Percentiles rank a stretch among this genome's conserved stretches.
phyloP scores from a whole-genome alignment of 2,888 invertebrate genomes.

The Amblyjoppa proteus region DNA sequence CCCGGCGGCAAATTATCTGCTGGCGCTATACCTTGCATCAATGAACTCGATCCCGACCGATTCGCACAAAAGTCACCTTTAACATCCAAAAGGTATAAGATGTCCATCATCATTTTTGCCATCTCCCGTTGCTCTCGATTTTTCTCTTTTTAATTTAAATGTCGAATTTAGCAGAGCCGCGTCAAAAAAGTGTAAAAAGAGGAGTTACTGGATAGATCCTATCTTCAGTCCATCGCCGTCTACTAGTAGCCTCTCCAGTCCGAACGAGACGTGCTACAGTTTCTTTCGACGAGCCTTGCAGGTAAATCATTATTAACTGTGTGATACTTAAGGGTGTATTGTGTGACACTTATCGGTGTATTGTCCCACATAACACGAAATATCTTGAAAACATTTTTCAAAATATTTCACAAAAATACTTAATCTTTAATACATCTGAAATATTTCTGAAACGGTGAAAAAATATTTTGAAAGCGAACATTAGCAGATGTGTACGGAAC shows the following conservation, averaged over 20 bases:
- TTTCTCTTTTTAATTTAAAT: background rate
- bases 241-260: constrained; percentile 95
- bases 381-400: no score
- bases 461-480: no score
- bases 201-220: constrained; percentile 89
- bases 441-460: no score
- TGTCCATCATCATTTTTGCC: background rate
- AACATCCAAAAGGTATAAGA: constrained; percentile 73
- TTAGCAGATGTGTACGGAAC: no score
- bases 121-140: background rate
- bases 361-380: no score
- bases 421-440: no score
- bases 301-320: constrained; percentile 81
- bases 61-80: constrained; percentile 73
- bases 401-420: no score
- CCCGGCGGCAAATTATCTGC: constrained; percentile 68
- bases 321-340: background rate
- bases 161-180: constrained; percentile 78
- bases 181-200: constrained; percentile 86
- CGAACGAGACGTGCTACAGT: constrained; percentile 97
- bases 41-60: constrained; percentile 69
- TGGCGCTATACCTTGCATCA: constrained; percentile 68
- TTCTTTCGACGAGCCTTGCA: constrained; percentile 95
- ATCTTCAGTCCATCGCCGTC: constrained; percentile 87
- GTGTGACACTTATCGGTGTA: background rate